Percentiles rank a stretch among this genome's conserved stretches.
phyloP scores from a whole-genome alignment of 1,140 invertebrate genomes.

The Drosophila bocqueti region DNA sequence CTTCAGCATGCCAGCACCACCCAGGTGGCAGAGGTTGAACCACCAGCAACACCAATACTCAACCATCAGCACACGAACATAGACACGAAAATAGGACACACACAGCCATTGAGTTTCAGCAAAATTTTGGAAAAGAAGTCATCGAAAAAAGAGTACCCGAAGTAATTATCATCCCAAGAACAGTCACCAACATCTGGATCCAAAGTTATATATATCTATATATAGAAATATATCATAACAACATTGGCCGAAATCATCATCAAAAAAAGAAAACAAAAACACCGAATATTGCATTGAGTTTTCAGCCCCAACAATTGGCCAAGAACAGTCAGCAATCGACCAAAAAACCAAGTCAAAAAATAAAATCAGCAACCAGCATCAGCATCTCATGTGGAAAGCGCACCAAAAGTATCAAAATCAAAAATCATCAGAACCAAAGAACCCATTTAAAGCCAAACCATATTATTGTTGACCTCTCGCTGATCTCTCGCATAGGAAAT shows the following conservation, averaged over 20 bases:
- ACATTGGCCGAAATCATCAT: conserved; percentile 13
- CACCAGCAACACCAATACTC: background rate
- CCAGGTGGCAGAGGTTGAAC: conserved; percentile 33
- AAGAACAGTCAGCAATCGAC: conserved; percentile 13
- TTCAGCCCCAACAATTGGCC: conserved; percentile 37
- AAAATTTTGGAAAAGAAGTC: background rate
- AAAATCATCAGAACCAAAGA: conserved; percentile 31
- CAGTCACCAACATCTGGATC: conserved; percentile 4
- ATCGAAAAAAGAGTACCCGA: conserved; percentile 3
- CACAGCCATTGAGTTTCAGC: conserved; percentile 18
- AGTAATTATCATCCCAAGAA: conserved; percentile 4
- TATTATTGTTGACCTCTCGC: conserved; percentile 41
- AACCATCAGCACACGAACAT: conserved; percentile 8
- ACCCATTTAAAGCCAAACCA: conserved; percentile 3
- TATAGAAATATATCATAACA: conserved; percentile 1
- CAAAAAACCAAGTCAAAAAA: background rate
- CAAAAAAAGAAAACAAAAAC: conserved; percentile 5
- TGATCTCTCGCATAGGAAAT: conserved; percentile 88
- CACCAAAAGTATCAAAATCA: conserved; percentile 18
- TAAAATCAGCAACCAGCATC: conserved; percentile 4
- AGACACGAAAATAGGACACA: conserved; percentile 11
- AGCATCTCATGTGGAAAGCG: conserved; percentile 31
- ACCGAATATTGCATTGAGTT: conserved; percentile 23
- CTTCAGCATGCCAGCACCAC: conserved; percentile 34
- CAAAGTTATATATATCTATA: conserved; percentile 4